Conservation (phyloP, 2,888 invertebrate genomes). For the Meloe dianella region DNA sequence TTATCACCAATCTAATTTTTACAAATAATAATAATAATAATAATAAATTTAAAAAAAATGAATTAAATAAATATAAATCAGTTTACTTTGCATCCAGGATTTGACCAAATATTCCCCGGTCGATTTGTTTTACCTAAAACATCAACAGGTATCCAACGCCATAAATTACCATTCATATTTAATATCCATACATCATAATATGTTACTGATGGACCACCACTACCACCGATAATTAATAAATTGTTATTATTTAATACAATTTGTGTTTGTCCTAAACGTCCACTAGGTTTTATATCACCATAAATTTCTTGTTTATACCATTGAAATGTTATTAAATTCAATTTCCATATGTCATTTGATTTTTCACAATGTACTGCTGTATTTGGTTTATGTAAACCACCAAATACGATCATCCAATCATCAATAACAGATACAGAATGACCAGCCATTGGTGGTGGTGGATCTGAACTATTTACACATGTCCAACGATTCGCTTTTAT, state of each 20-base stretch:
- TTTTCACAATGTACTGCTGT: slow-evolving; percentile 57
- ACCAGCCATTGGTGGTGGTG: slow-evolving; percentile 84
- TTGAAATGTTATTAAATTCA: slow-evolving; percentile 75
- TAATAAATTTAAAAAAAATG: not conserved
- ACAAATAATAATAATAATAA: slow-evolving; percentile 50
- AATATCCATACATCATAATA: slow-evolving; percentile 92
- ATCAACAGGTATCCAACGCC: slow-evolving; percentile 78
- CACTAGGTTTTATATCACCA: slow-evolving; percentile 47
- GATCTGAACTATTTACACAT: slow-evolving; percentile 65
- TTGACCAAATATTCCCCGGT: slow-evolving; percentile 90
- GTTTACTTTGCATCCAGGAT: slow-evolving; percentile 82
- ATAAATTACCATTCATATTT: slow-evolving; percentile 71
- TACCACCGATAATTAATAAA: slow-evolving; percentile 83
- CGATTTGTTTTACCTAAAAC: slow-evolving; percentile 80
- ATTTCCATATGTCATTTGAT: slow-evolving; percentile 89
- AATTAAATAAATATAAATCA: slow-evolving; percentile 65
- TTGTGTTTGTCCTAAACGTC: slow-evolving; percentile 91
- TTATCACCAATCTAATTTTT: slow-evolving; percentile 69
- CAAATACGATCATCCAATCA: slow-evolving; percentile 82
- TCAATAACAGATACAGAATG: slow-evolving; percentile 89
- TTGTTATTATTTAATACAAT: slow-evolving; percentile 79
- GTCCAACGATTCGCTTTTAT: slow-evolving; percentile 82
- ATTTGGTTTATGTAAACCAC: slow-evolving; percentile 55
- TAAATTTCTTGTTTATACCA: slow-evolving; percentile 80
- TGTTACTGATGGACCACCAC: slow-evolving; percentile 84